Base-by-base conservation (phyloP, 2,888 invertebrate genomes). In the Pomacea canaliculata region DNA sequence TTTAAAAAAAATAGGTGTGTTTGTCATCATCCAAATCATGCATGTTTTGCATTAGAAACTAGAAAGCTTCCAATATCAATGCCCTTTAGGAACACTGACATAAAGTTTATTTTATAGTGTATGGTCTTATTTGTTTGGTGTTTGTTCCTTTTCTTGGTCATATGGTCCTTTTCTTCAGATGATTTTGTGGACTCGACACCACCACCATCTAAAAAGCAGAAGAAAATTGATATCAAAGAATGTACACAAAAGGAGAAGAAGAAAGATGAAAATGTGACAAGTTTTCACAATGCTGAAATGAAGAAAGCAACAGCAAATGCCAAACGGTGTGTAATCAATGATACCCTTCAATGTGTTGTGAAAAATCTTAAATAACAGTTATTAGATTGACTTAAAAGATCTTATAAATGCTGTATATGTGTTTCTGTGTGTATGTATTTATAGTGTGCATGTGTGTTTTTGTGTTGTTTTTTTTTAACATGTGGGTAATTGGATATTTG, bases 181-280 rank as follows among this genome's bases (percentile, higher is more conserved):
- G 85, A 85, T 72, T 85, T 85, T 82, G 82, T 82, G 46, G 83
- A 84, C 66, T 76, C 81, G 23, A 83, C 83, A 19, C 83, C 84
- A 51, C 83, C 83, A 65, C 82, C 49, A 79, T 80, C 73, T 76
- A 80, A 78, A 73, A 76, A 51, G 79, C 79, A 69, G 71, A 70
- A 79, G 13, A 80, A 73, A 10, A 74, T 72, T 66, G 82, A 84
- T 62, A 7, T 56, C 51, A 56, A 16, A 56, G 51, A 56, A 56
- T 16, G 19, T 37, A n/a, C 48, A 63, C 37, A 60, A 16, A 71
- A 51, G 5, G 19, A 70, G 16, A 48, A 71, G 71, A 74, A 68
- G 69, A 63, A 62, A 63, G 77, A 69, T 60, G 23, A 66, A 12
- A 18, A 46, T 12, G 13, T 67, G n/a, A 56, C 27, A 49, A 56